Base-by-base conservation (phyloP, 2,113 vertebrate genomes). In the Crotalus horridus region DNA sequence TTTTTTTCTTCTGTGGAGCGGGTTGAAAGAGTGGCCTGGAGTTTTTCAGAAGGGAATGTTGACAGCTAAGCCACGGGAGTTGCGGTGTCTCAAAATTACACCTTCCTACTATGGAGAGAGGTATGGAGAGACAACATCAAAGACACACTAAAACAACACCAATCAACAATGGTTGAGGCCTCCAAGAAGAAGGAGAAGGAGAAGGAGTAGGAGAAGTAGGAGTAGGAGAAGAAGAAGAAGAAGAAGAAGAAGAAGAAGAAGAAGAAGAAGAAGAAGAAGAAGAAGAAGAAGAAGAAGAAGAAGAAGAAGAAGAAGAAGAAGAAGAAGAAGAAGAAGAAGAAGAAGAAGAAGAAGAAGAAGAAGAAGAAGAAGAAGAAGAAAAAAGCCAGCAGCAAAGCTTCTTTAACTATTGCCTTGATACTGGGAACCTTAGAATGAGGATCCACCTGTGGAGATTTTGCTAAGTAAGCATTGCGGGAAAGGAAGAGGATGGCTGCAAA, bases 1-100 rank as follows among this genome's bases (percentile, higher is more conserved):
- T 97, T 96, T 92, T 92, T 95, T 10, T 64, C 0, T 94, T 94
- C 39, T 9, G 91, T 93, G 92, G 96, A 95, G 95, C 93, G 91
- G 96, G 93, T 59, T 97, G 94, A 97, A 97, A 97, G 96, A 95
- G 95, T 91, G 96, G 95, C 95, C 96, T 97, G 97, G 97, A 95
- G 95, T 95, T 96, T 94, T 92, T 87, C 90, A 91, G 39, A 91
- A 29, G 89, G 91, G 94, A 93, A 89, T 91, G 88, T 1, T 24
- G 93, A 95, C 96, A 96, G 95, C 94, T 96, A 95, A 94, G 95
- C 86, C n/a, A 0, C 95, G 91, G 95, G 92, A 95, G 94, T 96
- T 92, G 93, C 88, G 56, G 95, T 85, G 58, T 92, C 94, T 96
- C 95, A 93, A 96, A 95, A 53, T 39, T 74, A 74, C 15, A 46